Evolutionary conservation across 2,888 invertebrate species (phyloP), one percentile per base, ranked within the genome.

Genomic region (Brachynemurus nebulosus): DNA sequence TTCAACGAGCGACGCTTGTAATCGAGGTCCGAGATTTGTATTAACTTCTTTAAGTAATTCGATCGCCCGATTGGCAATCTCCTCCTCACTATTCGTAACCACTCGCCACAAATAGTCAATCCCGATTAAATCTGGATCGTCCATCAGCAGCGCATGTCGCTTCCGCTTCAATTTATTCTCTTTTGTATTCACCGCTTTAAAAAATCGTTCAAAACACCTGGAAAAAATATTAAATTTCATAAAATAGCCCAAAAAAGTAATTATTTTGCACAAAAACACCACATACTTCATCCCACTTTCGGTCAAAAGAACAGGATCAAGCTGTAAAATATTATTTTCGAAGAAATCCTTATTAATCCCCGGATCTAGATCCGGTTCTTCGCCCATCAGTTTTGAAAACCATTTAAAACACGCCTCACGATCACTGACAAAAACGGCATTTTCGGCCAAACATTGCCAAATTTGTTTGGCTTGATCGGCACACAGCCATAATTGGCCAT

Each of bases 361-460:
- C 1, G 95, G 95, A 67, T 96, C 96, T 44, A 96, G 68, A 64
- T 96, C 96, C 1, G 95, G 93, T 60, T 96, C 95, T 54, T 95
- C 95, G 14, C 89, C 89, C 91, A 92, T 91, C 27, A 92, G 67
- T 67, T 95, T 95, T 30, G 93, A 90, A 68, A 95, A 96, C 96
- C 96, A 96, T 56, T 90, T 86, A 67, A 96, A 97, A 65, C 96
- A 95, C 23, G 93, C 90, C 64, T 97, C 96, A 30, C 95, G 76
- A 64, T 97, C 96, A 2, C 84, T 80, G 11, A 83, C 73, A 62
- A 92, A 93, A 9, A 92, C 89, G 9, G 93, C 92, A 58, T 82
- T 82, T 62, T 93, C 93, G 2, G 95, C 93, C 47, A 97, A 70
- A 64, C 92, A 92, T 56, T 89, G 81, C 96, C 96, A 97, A 55